These are phyloP conservation scores for Arrhopalites spinosus DNA, from an alignment of 2,888 invertebrate species.

Conservation along the genomic window DNA sequence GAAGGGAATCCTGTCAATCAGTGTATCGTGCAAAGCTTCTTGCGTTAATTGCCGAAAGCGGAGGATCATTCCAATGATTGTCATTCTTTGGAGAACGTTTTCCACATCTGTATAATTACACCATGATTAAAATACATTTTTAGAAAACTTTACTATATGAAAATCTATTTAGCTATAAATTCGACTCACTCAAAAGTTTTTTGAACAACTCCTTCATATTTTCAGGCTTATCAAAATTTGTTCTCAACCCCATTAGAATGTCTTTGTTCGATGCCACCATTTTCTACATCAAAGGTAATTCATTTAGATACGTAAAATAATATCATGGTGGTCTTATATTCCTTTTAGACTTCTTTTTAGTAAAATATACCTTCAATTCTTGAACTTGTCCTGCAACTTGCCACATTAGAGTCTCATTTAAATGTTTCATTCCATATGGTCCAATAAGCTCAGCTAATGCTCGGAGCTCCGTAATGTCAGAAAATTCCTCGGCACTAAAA, in stretches of 20 bases:
- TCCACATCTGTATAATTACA: constrained; percentile 79
- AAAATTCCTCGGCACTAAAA: constrained; percentile 97
- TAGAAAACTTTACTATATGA: too few species aligned
- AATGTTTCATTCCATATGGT: constrained; percentile 95
- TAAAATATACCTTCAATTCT: constrained; percentile 81
- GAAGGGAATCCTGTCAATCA: constrained; percentile 94
- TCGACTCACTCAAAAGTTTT: constrained; percentile 70
- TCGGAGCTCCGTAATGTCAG: constrained; percentile 91
- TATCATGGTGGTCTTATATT: too few species aligned
- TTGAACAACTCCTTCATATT: constrained; percentile 96
- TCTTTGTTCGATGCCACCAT: constrained; percentile 92
- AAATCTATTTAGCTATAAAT: too few species aligned
- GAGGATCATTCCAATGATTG: constrained; percentile 95
- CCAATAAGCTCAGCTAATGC: constrained; percentile 96
- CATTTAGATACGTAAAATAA: constrained; percentile 3
- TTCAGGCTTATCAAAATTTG: constrained; percentile 98
- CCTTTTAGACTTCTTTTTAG: too few species aligned
- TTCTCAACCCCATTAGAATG: constrained; percentile 83
- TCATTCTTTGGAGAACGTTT: constrained; percentile 94
- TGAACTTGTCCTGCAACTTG: constrained; percentile 97
- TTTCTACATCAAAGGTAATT: constrained; percentile 61
- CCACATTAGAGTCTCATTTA: constrained; percentile 97
- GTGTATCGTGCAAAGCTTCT: constrained; percentile 88
- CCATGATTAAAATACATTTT: background rate
- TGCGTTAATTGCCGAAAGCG: constrained; percentile 94